These are phyloP conservation scores for Baccha elongata DNA, from an alignment of 2,888 invertebrate species.

Conservation along the genomic window DNA sequence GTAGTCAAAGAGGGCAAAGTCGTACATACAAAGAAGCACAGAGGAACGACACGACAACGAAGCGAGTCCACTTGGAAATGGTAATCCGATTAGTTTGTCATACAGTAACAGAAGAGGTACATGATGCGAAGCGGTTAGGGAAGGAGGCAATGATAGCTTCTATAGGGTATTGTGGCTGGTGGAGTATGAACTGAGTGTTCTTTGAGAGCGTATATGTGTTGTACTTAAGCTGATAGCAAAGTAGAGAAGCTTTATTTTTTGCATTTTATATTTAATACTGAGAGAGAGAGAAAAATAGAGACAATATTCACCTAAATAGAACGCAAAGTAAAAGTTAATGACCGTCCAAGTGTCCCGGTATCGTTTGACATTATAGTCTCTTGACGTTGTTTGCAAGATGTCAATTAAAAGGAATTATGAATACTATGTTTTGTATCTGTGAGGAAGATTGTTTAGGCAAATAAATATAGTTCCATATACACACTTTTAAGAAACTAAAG, in stretches of 20 bases:
- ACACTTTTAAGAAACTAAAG: constrained; percentile 13
- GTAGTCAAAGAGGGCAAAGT: neutral
- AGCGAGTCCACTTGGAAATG: constrained; percentile 67
- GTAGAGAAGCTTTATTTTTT: constrained; percentile 36
- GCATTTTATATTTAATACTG: constrained; percentile 42
- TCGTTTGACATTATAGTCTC: constrained; percentile 16
- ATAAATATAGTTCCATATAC: too few species aligned
- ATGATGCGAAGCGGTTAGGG: neutral
- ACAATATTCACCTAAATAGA: neutral
- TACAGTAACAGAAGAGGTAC: constrained; percentile 36
- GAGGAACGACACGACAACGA: constrained; percentile 21
- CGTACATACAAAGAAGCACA: neutral
- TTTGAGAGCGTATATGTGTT: constrained; percentile 11
- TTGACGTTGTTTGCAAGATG: constrained; percentile 32
- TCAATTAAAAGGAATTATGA: constrained; percentile 70
- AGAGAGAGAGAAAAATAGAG: neutral
- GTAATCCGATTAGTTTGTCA: constrained; percentile 72
- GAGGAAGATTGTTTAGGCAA: constrained; percentile 18
- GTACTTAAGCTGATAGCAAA: constrained; percentile 37
- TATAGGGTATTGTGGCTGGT: neutral
- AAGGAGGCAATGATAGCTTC: neutral
- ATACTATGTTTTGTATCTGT: constrained; percentile 54
- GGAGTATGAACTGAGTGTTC: neutral
- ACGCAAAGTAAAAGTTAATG: constrained; percentile 54
- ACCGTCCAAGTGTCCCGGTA: constrained; percentile 48